Conservation (phyloP, 2,797 vertebrate genomes). For the Loris lydekkerianus region DNA sequence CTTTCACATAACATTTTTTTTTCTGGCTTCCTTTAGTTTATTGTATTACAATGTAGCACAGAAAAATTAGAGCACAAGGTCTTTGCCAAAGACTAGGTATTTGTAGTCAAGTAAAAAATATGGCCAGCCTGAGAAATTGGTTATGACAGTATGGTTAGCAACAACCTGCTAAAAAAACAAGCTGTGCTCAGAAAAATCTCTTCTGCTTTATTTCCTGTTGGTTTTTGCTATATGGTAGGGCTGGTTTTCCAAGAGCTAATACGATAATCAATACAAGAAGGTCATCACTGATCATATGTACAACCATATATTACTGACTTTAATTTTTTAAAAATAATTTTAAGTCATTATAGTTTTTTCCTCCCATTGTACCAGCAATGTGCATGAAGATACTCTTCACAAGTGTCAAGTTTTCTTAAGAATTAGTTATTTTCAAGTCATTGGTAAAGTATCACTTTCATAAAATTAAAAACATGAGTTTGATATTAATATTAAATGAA, state of each 20-base stretch:
- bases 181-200: fast-evolving
- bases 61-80: neutral
- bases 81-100: neutral
- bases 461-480: constrained; percentile 37
- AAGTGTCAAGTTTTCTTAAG: constrained; percentile 38
- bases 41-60: neutral
- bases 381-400: neutral
- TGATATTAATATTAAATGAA: constrained; percentile 45
- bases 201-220: neutral
- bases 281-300: neutral
- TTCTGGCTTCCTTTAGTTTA: neutral
- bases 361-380: neutral
- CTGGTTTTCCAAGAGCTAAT: neutral
- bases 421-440: constrained; percentile 55
- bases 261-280: neutral
- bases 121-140: constrained; percentile 3
- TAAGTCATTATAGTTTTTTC: neutral
- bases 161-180: neutral
- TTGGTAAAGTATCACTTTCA: constrained; percentile 12
- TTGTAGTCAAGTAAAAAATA: neutral
- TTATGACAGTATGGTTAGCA: neutral
- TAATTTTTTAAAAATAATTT: neutral
- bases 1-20: neutral
- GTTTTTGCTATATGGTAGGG: neutral
- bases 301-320: neutral